These are phyloP conservation scores for Peromyscus californicus DNA, from an alignment of 2,113 vertebrate species.

Conservation along the genomic window DNA sequence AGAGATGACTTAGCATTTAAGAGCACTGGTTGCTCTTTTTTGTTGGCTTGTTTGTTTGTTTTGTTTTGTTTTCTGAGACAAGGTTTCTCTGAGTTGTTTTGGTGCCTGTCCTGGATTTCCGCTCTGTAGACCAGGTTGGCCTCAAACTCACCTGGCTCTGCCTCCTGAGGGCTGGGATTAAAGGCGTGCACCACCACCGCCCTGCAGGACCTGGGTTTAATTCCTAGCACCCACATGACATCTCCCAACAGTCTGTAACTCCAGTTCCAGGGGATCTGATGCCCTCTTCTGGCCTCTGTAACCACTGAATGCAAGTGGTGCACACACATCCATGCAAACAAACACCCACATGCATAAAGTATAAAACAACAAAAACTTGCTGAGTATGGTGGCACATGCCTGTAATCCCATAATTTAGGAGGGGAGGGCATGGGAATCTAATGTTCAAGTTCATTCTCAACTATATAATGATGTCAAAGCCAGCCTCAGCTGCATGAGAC, in stretches of 20 bases:
- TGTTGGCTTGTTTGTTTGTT: too few species aligned
- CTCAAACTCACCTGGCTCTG: too few species aligned
- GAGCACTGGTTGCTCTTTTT: neutral
- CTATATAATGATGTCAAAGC: neutral
- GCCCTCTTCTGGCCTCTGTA: neutral
- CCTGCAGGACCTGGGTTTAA: neutral
- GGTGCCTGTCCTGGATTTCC: too few species aligned
- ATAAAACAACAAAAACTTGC: neutral
- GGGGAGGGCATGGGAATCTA: too few species aligned
- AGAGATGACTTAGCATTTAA: neutral
- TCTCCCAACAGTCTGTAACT: neutral
- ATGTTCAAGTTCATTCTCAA: neutral
- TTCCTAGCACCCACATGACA: neutral
- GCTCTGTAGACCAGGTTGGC: too few species aligned
- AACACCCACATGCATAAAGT: neutral
- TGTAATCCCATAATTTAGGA: neutral
- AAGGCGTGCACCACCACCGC: too few species aligned
- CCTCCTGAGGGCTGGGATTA: too few species aligned
- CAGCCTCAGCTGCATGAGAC: neutral
- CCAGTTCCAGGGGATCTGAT: neutral
- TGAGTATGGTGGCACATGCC: neutral
- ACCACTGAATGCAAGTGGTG: neutral
- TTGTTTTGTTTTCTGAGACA: too few species aligned
- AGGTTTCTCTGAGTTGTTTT: too few species aligned
- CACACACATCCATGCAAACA: neutral